Conservation (phyloP, 2,113 vertebrate species). For the Bungarus multicinctus region DNA sequence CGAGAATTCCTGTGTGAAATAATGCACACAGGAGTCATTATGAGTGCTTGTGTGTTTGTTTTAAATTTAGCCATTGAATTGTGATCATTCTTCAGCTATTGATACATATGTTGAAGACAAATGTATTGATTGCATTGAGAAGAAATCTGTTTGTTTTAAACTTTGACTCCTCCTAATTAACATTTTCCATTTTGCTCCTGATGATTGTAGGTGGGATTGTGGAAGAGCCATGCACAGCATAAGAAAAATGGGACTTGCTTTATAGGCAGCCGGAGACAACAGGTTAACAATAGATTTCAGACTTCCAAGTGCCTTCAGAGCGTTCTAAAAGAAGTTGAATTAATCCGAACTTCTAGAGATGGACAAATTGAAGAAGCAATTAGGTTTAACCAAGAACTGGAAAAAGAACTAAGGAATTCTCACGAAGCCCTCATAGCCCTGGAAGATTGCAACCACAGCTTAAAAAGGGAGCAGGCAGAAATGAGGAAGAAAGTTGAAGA, state of each 20-base stretch:
- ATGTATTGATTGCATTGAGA: accelerated
- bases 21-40: neutral
- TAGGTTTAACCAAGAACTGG: constrained; percentile 76
- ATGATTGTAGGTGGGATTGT: constrained; percentile 81
- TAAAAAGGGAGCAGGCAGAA: constrained; percentile 80
- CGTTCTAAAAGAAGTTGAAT: constrained; percentile 75
- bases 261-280: constrained; percentile 60
- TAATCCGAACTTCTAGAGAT: constrained; percentile 74
- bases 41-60: neutral
- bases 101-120: neutral
- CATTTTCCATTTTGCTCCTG: constrained; percentile 25
- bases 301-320: constrained; percentile 70
- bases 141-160: constrained; percentile 2
- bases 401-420: constrained; percentile 78
- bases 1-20: neutral
- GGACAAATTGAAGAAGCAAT: constrained; percentile 77
- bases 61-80: neutral
- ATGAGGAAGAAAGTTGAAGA: constrained; percentile 88
- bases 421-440: constrained; percentile 70
- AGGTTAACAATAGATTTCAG: constrained; percentile 39
- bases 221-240: constrained; percentile 81
- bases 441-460: constrained; percentile 77
- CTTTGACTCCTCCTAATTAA: neutral
- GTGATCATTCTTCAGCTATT: neutral
- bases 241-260: constrained; percentile 72